Evolutionary conservation across 2,888 invertebrate species (phyloP), one percentile per base, ranked within the genome.

Genomic region (Eurois occulta): DNA sequence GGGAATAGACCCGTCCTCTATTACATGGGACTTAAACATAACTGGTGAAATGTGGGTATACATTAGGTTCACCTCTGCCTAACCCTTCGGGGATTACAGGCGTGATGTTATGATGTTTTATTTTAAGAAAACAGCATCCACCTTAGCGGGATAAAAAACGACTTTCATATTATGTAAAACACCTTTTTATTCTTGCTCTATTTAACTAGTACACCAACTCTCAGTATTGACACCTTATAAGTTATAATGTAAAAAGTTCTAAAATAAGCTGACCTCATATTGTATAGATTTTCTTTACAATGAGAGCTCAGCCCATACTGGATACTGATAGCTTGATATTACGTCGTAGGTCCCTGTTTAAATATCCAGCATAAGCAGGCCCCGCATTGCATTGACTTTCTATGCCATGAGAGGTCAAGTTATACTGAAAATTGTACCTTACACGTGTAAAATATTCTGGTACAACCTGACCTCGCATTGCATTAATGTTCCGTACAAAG

Each of bases 201-300:
- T 55, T 65, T 2, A 66, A 66, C 13, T 16, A 32, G 41, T 16
- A 18, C 55, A 80, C 16, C 11, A 32, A 5, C 55, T 76, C 55
- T 76, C 32, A 62, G 18, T 10, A 24, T n/a, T 68, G 48, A 71
- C 55, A 67, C 41, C 46, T 43, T 55, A 62, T 55, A 46, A 64
- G n/a, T n/a, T n/a, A n/a, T n/a, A n/a, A 58, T 60, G 75, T 73
- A 16, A 32, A 10, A n/a, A 5, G 0, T 13, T 13, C 24, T 24
- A 64, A 13, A 38, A n/a, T 38, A 38, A 64, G 24, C 38, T 64
- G 62, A 38, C 62, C 38, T 38, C 2, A 13, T 21, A 24, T 38
- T 64, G 13, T 6, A 38, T 18, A 38, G 38, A 64, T 13, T 64
- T 6, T 38, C 13, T 24, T 0, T 38, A 5, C 64, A 38, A 64